Evolutionary conservation across 1,140 invertebrate species (phyloP), one percentile per base, ranked within the genome.

Genomic region (Drosophila bocqueti): DNA sequence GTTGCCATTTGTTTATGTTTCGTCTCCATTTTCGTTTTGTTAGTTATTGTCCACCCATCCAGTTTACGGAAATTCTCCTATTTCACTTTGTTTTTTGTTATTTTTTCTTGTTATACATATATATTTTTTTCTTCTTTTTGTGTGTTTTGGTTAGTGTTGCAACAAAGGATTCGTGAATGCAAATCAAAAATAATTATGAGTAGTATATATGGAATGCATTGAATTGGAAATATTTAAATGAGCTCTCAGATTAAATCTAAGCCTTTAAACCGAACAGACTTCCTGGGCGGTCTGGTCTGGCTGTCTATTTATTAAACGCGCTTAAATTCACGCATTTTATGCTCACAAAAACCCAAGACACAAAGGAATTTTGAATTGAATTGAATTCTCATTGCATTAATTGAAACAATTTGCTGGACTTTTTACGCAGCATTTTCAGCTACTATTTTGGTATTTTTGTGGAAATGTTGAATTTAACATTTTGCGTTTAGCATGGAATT

Each of bases 21-120:
- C 29, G 16, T 58, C 67, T 78, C 29, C 36, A 13, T 47, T 66
- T 80, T 76, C 57, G 47, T 79, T 61, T 89, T 68, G 72, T 80
- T 91, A 92, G 79, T 92, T 92, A 92, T 92, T 92, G 91, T 92
- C 91, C 91, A 87, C 91, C 91, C 91, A 92, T 92, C 86, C 91
- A 92, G 91, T 92, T 92, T 92, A 81, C 74, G 81, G 81, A 90
- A 89, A 89, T 82, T 90, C 79, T 84, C 81, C 50, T 81, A 60
- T 79, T 75, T 90, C 69, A 69, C 73, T 86, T 81, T 68, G 57
- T 73, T 71, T 76, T 67, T 61, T 46, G 69, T 21, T 78, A 76
- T 58, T 46, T 36, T 26, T 13, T 38, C 10, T 54, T 64, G 29
- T 52, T 29, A 21, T 43, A 29, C 16, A 29, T 29, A 29, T 50